A percentile compares a stretch with the other conserved stretches of the same genome.
Conservation (phyloP, 2,113 vertebrate species). For the Rhinogobius similis region DNA sequence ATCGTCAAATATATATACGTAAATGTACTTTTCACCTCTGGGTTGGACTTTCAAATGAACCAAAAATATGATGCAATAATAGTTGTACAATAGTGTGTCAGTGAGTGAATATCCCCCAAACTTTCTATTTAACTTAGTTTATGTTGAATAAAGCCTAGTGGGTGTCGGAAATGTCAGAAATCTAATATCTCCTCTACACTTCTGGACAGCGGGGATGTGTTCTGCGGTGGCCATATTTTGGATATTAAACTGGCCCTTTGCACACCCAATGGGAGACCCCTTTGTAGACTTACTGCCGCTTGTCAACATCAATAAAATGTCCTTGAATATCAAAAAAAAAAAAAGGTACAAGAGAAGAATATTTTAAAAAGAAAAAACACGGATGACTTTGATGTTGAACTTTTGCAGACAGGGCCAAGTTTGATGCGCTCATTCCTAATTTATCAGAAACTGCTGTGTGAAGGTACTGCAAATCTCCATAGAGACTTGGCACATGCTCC, state of each 20-base stretch:
- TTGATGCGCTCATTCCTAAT: conserved; percentile 52
- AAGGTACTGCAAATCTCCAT: conserved; percentile 47
- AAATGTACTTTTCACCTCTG: too few species aligned
- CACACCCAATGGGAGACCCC: conserved; percentile 7
- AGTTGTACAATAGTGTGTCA: too few species aligned
- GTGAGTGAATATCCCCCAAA: background rate
- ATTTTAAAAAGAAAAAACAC: conserved; percentile 11
- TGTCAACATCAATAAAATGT: conserved; percentile 35
- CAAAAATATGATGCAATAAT: too few species aligned
- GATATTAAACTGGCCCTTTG: conserved; percentile 15
- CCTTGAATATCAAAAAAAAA: conserved; percentile 14
- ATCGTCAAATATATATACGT: too few species aligned
- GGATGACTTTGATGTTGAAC: conserved; percentile 50
- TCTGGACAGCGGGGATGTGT: background rate
- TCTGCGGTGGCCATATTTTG: conserved; percentile 10
- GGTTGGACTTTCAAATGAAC: too few species aligned
- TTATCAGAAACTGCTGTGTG: conserved; percentile 60
- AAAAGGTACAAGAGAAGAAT: background rate
- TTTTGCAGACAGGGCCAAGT: conserved; percentile 18
- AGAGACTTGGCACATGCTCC: conserved; percentile 51
- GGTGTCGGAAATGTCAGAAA: conserved; percentile 1
- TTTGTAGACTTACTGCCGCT: conserved; percentile 16
- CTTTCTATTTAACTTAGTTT: background rate
- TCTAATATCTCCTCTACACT: background rate
- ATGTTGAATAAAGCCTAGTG: background rate